A percentile compares a stretch with the other conserved stretches of the same genome.
These are phyloP conservation scores for Odontocolon sp. DNA, from an alignment of 2,888 invertebrate genomes.

Conservation along the genomic window DNA sequence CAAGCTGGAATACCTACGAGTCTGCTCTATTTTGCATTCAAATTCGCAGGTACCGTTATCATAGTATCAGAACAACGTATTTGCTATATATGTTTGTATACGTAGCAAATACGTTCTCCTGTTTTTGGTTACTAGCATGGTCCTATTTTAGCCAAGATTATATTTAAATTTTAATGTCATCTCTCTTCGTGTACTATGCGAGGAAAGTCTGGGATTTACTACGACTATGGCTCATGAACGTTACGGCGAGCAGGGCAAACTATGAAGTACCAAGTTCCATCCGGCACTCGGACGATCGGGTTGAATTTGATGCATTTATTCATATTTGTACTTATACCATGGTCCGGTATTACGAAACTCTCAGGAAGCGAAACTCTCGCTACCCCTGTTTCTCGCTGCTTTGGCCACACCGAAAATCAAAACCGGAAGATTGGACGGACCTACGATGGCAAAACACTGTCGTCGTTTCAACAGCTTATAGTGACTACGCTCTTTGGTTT, in stretches of 20 bases:
- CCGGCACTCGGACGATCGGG: slow-evolving; percentile 43
- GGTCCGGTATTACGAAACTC: slow-evolving; percentile 39
- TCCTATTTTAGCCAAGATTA: slow-evolving; percentile 64
- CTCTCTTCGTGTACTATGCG: slow-evolving; percentile 15
- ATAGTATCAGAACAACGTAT: no score
- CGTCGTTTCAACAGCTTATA: neutral
- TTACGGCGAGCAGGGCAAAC: no score
- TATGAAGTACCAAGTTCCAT: slow-evolving; percentile 13
- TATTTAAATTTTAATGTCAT: slow-evolving; percentile 75
- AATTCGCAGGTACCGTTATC: no score
- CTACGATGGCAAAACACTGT: neutral
- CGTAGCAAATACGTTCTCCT: no score
- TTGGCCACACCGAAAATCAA: neutral
- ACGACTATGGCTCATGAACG: no score
- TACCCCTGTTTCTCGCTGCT: neutral
- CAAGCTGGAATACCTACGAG: no score
- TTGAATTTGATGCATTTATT: slow-evolving; percentile 74
- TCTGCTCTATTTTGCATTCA: no score
- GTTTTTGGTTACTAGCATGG: no score
- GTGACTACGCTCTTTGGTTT: neutral
- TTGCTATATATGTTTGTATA: no score
- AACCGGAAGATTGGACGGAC: slow-evolving; percentile 8
- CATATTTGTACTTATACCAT: slow-evolving; percentile 72
- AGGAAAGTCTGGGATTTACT: slow-evolving; percentile 18
- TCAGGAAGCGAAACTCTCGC: slow-evolving; percentile 2